Percentiles rank a stretch among this genome's conserved stretches.
Conservation (phyloP, 1,140 invertebrate genomes). For the Drosophila malerkotliana region DNA sequence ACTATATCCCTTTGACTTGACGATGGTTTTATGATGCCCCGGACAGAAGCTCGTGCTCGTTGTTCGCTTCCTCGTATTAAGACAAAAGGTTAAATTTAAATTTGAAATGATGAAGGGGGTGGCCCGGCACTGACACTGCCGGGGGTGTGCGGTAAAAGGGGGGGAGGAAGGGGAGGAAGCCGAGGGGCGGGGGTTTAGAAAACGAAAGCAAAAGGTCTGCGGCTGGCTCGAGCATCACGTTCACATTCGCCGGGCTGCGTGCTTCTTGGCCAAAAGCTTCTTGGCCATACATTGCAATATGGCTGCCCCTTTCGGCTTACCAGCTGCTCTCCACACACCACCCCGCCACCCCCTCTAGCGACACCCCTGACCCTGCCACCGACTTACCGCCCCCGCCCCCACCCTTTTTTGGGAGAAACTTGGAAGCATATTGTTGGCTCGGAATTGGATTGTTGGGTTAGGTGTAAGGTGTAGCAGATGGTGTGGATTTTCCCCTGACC, state of each 20-base stretch:
- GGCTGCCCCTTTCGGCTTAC: slow-evolving; percentile 31
- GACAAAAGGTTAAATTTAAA: slow-evolving; percentile 83
- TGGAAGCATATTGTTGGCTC: slow-evolving; percentile 71
- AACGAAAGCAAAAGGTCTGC: slow-evolving; percentile 6
- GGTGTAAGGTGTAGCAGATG: slow-evolving; percentile 77
- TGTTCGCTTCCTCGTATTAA: slow-evolving; percentile 62
- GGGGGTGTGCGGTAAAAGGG: not conserved
- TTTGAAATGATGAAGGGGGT: slow-evolving; percentile 68
- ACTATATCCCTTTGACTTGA: slow-evolving; percentile 54
- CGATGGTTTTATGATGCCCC: slow-evolving; percentile 63
- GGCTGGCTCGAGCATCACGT: slow-evolving; percentile 53
- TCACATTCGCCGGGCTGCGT: slow-evolving; percentile 53
- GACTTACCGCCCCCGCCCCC: too few relatives aligned
- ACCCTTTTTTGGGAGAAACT: slow-evolving; percentile 6
- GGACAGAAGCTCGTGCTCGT: slow-evolving; percentile 37
- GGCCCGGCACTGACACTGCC: not conserved
- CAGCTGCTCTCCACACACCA: not conserved
- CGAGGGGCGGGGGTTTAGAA: not conserved
- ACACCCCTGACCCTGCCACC: slow-evolving; percentile 15
- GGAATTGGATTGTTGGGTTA: slow-evolving; percentile 80
- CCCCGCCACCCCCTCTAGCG: not conserved
- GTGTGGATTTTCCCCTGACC: slow-evolving; percentile 62
- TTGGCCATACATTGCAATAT: slow-evolving; percentile 73
- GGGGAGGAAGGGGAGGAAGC: not conserved
- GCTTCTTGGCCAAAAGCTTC: slow-evolving; percentile 38